A percentile compares a stretch with the other conserved stretches of the same genome.
phyloP scores from a whole-genome alignment of 2,888 invertebrate genomes.

The Harpagoxenus sublaevis region DNA sequence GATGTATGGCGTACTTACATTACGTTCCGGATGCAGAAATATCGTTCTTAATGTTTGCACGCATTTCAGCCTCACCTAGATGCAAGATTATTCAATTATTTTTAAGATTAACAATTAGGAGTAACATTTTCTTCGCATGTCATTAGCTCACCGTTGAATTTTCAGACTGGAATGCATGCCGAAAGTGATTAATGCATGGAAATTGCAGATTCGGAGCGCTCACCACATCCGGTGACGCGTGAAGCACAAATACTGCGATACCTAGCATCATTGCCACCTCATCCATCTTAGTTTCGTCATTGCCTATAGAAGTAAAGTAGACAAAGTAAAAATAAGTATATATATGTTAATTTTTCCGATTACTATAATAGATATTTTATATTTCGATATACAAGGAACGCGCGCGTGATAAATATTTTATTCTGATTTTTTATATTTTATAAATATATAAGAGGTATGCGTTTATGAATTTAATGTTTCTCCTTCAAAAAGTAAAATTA shows the following conservation, averaged over 20 bases:
- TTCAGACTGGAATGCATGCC: conserved; percentile 92
- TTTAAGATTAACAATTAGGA: conserved; percentile 6
- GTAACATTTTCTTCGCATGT: neutral
- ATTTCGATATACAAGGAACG: neutral
- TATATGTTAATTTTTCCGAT: neutral
- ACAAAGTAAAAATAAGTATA: conserved; percentile 57
- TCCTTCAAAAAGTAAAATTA: neutral
- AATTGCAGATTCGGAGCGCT: conserved; percentile 94
- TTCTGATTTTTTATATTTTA: conserved; percentile 15
- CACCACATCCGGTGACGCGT: conserved; percentile 93
- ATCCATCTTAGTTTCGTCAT: conserved; percentile 92
- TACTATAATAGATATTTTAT: conserved; percentile 1
- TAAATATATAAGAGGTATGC: neutral
- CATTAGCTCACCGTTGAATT: conserved; percentile 87
- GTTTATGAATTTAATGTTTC: neutral
- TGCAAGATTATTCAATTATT: conserved; percentile 32
- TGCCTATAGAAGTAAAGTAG: conserved; percentile 84
- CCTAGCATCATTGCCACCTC: conserved; percentile 95
- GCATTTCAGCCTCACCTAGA: conserved; percentile 91
- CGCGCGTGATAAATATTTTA: neutral
- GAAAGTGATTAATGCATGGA: conserved; percentile 97
- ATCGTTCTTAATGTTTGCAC: conserved; percentile 93
- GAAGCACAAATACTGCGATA: conserved; percentile 95
- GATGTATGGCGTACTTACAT: conserved; percentile 92
- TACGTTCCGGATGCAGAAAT: conserved; percentile 91